Percentiles rank a stretch among this genome's conserved stretches.
Evolutionary conservation across 2,113 vertebrate genomes (phyloP).

Genomic region (Heterochromis multidens): DNA sequence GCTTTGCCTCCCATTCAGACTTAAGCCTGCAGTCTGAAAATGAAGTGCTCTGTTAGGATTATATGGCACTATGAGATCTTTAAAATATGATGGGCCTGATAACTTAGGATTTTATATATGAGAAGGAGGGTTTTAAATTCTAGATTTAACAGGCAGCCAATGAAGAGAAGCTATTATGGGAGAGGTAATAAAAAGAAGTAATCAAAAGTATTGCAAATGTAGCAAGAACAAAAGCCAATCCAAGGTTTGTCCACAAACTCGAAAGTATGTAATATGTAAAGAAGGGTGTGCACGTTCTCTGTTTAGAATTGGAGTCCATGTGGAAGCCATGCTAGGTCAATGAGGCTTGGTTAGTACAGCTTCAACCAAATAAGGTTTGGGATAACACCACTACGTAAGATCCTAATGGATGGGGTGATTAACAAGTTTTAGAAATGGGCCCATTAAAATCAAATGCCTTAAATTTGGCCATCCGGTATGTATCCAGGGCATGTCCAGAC

Average conservation of each 20-base stretch:
- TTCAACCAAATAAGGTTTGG: no score
- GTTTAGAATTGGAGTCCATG: neutral
- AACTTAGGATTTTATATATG: neutral
- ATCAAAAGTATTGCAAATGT: neutral
- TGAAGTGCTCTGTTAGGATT: neutral
- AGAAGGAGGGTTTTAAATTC: neutral
- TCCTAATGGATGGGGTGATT: neutral
- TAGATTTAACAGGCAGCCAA: neutral
- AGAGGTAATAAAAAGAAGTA: neutral
- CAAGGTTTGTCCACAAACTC: neutral
- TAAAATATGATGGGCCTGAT: neutral
- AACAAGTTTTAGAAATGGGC: neutral
- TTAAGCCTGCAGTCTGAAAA: neutral
- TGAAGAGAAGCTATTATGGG: neutral
- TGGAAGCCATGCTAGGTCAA: neutral
- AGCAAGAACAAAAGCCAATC: neutral
- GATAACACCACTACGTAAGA: neutral
- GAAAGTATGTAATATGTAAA: neutral
- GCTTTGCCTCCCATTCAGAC: no score
- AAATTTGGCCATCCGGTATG: neutral
- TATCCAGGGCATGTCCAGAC: accelerated
- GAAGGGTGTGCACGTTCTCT: neutral
- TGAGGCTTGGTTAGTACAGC: neutral
- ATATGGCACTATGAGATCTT: neutral
- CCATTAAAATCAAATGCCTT: neutral